phyloP scores from a whole-genome alignment of 1,140 invertebrate species.

The Phthorimaea operculella region DNA sequence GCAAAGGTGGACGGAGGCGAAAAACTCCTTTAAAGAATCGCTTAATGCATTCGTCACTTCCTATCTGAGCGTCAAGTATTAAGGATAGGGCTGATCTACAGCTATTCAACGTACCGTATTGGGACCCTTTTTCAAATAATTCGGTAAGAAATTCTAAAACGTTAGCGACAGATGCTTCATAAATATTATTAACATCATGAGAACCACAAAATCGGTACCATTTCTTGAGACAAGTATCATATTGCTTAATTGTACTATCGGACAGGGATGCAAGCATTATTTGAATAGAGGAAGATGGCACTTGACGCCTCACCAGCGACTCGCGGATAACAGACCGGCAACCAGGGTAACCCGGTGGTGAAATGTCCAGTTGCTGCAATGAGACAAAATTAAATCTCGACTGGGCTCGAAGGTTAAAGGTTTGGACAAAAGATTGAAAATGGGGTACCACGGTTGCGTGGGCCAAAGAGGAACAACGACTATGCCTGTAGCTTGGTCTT shows the following conservation, averaged over 20 bases:
- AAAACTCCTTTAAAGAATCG: constrained; percentile 11
- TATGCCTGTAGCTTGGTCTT: constrained; percentile 4
- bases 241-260: constrained; percentile 27
- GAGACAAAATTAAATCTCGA: constrained; percentile 5
- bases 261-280: constrained; percentile 22
- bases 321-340: constrained; percentile 25
- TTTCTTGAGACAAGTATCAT: constrained; percentile 12
- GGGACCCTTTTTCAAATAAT: constrained; percentile 1
- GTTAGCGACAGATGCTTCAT: constrained; percentile 3
- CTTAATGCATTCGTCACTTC: constrained; percentile 3
- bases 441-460: constrained; percentile 6
- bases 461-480: constrained; percentile 6
- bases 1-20: not conserved
- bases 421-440: constrained; percentile 4
- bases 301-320: constrained; percentile 13
- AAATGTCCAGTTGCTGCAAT: not conserved
- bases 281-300: constrained; percentile 14
- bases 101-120: constrained; percentile 9
- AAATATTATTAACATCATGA: constrained; percentile 4
- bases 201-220: constrained; percentile 6
- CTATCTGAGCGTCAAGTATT: not conserved
- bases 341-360: constrained; percentile 16
- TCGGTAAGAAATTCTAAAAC: constrained; percentile 7
- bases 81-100: constrained; percentile 8
- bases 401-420: constrained; percentile 1